A percentile compares a stretch with the other conserved stretches of the same genome.
Evolutionary conservation across 64 coral and sea anemone genomes (phyloP).

Genomic region (Actinia equina): DNA sequence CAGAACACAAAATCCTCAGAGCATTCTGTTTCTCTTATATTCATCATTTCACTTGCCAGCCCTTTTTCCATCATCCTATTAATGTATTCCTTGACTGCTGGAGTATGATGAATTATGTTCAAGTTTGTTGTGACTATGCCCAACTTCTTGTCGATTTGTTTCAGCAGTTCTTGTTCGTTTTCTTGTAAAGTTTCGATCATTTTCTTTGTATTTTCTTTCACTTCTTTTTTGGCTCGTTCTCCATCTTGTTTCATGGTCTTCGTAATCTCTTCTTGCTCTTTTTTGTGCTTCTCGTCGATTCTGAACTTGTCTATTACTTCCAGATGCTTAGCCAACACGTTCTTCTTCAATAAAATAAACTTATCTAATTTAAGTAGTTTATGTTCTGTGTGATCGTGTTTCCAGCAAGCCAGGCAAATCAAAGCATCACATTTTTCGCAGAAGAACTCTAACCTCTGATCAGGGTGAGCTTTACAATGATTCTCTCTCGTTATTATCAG

Average conservation of each 20-base stretch:
- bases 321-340: background rate
- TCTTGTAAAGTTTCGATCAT: background rate
- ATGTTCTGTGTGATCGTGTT: background rate
- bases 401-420: background rate
- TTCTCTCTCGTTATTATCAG: background rate
- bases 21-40: background rate
- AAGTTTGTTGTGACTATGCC: background rate
- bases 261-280: background rate
- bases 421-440: background rate
- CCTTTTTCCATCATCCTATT: background rate
- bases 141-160: background rate
- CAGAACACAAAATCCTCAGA: background rate
- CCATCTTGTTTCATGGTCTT: background rate
- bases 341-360: background rate
- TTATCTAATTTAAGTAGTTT: background rate
- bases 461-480: background rate
- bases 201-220: background rate
- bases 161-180: background rate
- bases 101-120: background rate
- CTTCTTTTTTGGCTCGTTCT: slow-evolving; percentile 2
- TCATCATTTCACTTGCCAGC: background rate
- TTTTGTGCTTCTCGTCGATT: background rate
- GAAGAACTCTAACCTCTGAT: background rate
- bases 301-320: background rate
- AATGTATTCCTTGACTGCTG: slow-evolving; percentile 11